These are phyloP conservation scores for Platerodrilus igneus DNA, from an alignment of 2,888 invertebrate species.

Conservation along the genomic window DNA sequence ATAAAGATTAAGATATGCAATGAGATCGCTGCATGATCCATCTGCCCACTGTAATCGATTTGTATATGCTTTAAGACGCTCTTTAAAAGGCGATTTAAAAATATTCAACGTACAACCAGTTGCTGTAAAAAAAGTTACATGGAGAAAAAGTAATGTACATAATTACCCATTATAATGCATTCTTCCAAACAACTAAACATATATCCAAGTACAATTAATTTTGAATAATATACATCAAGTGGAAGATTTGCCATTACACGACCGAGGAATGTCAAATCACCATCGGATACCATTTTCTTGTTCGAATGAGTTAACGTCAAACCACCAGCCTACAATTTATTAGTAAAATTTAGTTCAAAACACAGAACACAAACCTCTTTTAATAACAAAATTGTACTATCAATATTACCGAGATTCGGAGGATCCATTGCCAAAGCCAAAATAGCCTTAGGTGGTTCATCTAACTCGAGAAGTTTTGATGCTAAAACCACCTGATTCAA, in stretches of 20 bases:
- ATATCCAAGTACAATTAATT: constrained; percentile 81
- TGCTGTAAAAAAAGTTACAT: constrained; percentile 57
- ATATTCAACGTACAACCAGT: constrained; percentile 78
- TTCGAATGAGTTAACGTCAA: constrained; percentile 57
- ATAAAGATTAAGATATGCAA: constrained; percentile 77
- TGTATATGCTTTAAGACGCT: constrained; percentile 65
- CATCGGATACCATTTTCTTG: constrained; percentile 54
- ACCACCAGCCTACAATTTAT: constrained; percentile 69
- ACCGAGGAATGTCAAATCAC: constrained; percentile 84
- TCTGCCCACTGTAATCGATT: constrained; percentile 78
- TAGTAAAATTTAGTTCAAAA: too few relatives aligned
- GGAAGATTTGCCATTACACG: constrained; percentile 78
- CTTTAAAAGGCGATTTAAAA: constrained; percentile 69
- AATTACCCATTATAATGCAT: constrained; percentile 71
- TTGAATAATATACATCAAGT: constrained; percentile 73
- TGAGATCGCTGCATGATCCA: constrained; percentile 77
- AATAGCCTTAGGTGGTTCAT: constrained; percentile 68
- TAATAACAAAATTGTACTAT: constrained; percentile 73
- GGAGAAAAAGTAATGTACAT: too few relatives aligned
- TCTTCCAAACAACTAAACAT: constrained; percentile 82
- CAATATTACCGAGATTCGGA: constrained; percentile 77
- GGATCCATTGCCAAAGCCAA: constrained; percentile 82
- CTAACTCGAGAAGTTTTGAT: constrained; percentile 77
- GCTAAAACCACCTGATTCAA: constrained; percentile 75
- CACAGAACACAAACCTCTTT: constrained; percentile 66